Evolutionary conservation across 2,797 vertebrate species (phyloP).

Genomic region (Tarsius wallacei): DNA sequence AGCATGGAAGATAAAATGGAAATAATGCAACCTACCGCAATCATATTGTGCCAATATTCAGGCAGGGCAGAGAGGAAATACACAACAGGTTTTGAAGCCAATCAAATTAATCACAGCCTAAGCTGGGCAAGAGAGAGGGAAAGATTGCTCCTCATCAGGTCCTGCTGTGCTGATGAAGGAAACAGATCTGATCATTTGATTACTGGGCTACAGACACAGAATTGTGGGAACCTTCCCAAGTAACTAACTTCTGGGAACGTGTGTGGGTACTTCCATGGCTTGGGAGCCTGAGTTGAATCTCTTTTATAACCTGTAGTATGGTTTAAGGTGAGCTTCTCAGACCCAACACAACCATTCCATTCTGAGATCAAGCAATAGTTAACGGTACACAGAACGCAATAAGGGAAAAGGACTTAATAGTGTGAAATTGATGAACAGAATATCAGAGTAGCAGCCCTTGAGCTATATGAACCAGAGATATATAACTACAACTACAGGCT

Average conservation of each 20-base stretch:
- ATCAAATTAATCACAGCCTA: conserved; percentile 80
- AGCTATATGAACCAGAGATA: neutral
- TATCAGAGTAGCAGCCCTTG: neutral
- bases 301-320: neutral
- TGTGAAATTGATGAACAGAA: conserved; percentile 1
- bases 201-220: conserved; percentile 5
- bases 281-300: neutral
- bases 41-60: conserved; percentile 80
- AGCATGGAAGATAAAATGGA: conserved; percentile 56
- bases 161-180: conserved; percentile 71
- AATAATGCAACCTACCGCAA: conserved; percentile 56
- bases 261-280: neutral
- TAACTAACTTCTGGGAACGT: conserved; percentile 28
- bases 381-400: conserved; percentile 28
- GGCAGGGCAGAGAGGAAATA: conserved; percentile 72
- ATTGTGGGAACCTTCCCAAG: conserved; percentile 1
- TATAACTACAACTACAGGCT: neutral
- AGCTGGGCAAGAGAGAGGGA: conserved; percentile 42
- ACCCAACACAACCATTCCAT: neutral
- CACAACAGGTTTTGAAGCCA: conserved; percentile 76
- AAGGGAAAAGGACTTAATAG: neutral
- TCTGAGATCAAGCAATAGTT: conserved; percentile 26
- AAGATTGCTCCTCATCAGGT: conserved; percentile 59
- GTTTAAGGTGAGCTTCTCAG: neutral
- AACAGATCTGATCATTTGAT: conserved; percentile 75